Base-by-base conservation (phyloP, 2,113 vertebrate genomes). In the Oreochromis spilurus region DNA sequence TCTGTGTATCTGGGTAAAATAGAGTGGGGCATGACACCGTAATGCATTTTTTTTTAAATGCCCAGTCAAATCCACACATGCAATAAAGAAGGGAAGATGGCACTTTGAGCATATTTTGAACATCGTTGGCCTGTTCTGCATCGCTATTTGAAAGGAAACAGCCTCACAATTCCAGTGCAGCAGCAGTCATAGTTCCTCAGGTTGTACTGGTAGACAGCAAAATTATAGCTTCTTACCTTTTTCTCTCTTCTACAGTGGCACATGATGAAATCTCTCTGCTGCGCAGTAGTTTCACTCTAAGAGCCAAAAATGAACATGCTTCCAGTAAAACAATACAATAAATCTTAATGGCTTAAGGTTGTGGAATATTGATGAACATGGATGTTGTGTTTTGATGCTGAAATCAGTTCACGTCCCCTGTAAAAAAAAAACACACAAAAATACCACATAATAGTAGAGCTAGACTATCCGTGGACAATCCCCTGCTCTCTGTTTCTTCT, bases 391-490 rank as follows among this genome's bases (percentile, higher is more conserved):
- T 21, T 67, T 21, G 34, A 40, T 67, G 0, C 62, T 67, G 62
- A 67, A 67, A 67, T 67, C 34, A 14, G 19, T 40, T 67, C 6
- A 62, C n/a, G 24, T 58, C 11, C 52, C 55, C 26, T 60, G 9
- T 50, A 9, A 77, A 58, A 31, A 9, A 77, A 60, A n/a, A n/a
- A n/a, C n/a, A 16, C 70, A 57, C 53, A 77, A 79, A 62, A 78
- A 50, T 50, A 50, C 43, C 24, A 50, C 24, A 31, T 50, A 50
- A 77, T 12, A 1, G 24, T 17, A 17, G 67, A 48, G 40, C 40
- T 75, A 75, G 5, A 29, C 67, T 48, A 45, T 17, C 24, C 0
- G 0, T 26, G 24, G 40, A 48, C 40, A 2, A 1, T 24, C 26
- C 14, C 43, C 24, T 3, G 24, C 24, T 50, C 9, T 5, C 70